Base-by-base conservation (phyloP, 2,797 vertebrate genomes). In the Acipenser transmontanus region DNA sequence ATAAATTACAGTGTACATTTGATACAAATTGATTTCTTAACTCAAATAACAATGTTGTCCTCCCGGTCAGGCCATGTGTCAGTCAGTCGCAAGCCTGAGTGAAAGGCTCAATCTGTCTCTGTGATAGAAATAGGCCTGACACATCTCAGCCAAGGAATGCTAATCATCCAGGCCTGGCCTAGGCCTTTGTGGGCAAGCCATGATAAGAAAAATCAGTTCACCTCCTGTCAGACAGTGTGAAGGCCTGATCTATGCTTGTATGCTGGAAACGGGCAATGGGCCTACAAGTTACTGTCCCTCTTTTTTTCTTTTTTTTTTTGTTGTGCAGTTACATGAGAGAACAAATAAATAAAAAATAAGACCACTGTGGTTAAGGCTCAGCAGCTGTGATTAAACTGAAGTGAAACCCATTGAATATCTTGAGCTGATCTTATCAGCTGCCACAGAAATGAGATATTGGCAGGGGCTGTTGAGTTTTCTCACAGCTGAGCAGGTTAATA, bases 1-100 rank as follows among this genome's bases (percentile, higher is more conserved):
- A 98, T 99, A 99, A 98, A 98, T 99, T 98, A 98, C 96, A 98
- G 95, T 96, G 95, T 96, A 98, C 95, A 97, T 98, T 99, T 97
- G 97, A 99, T 99, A 99, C 96, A 98, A 98, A 99, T 99, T 99
- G 97, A 99, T 98, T 99, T 96, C 95, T 97, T 96, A 98, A 98
- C 95, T 98, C 93, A 93, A 97, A 95, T 98, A 98, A 98, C 97
- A 99, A 98, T 98, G 96, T 97, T 94, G 95, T 94, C 94, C 93
- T 93, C 91, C 90, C 88, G 90, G 94, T 91, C 93, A 92, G 94
- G 93, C 96, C 93, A 96, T 94, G 94, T 97, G 95, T 98, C 96
- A 96, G 92, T 98, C 95, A 97, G 88, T 92, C 88, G 84, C 81
- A 74, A 85, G 92, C 78, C 91, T 92, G 95, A 96, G 93, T 98